Conservation (phyloP, 2,888 invertebrate genomes). For the Rhimphoctona megacephalus region DNA sequence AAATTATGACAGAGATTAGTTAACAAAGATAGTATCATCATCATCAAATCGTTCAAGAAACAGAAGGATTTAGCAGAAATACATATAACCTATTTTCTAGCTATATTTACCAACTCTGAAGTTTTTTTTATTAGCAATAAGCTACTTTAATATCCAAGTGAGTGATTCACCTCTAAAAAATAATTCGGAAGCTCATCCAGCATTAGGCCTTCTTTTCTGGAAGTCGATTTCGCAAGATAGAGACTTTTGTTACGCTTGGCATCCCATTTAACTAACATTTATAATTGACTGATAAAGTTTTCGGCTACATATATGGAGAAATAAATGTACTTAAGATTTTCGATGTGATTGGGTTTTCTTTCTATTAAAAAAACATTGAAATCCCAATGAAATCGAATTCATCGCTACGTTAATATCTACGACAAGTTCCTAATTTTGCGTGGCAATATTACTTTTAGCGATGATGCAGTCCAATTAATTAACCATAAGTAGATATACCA, state of each 20-base stretch:
- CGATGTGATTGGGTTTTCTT: background rate
- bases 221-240: conserved; percentile 27
- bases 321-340: background rate
- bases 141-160: background rate
- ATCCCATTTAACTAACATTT: background rate
- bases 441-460: background rate
- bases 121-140: background rate
- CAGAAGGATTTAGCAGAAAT: conserved; percentile 4
- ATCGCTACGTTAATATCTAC: background rate
- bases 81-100: conserved; percentile 19
- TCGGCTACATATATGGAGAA: background rate
- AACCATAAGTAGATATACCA: background rate
- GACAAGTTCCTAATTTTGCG: background rate
- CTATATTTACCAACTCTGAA: conserved; percentile 6
- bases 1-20: conserved; percentile 69
- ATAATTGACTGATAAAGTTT: background rate
- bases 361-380: background rate
- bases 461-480: background rate
- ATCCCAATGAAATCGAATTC: background rate
- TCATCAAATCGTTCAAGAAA: conserved; percentile 26
- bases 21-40: conserved; percentile 57
- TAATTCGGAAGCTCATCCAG: background rate
- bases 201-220: conserved; percentile 25
- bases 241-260: background rate
- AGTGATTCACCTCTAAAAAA: conserved; percentile 21